Conservation (phyloP, 2,797 vertebrate genomes). For the Saxicola maurus region DNA sequence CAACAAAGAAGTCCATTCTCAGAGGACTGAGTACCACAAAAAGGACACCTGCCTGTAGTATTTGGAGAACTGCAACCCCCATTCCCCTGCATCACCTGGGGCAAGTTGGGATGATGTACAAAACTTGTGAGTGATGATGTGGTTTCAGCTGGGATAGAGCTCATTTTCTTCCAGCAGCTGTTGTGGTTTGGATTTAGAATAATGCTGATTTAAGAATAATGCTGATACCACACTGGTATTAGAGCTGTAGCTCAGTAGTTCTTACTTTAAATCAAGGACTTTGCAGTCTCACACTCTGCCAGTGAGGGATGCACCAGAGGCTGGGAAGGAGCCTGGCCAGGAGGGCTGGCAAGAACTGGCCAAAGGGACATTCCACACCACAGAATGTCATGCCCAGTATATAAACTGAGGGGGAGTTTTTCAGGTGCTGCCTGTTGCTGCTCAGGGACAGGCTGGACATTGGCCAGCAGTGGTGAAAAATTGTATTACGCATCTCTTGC, state of each 20-base stretch:
- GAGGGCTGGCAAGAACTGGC: neutral
- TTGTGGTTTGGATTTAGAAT: neutral
- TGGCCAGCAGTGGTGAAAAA: neutral
- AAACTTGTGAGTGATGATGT: neutral
- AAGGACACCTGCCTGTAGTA: neutral
- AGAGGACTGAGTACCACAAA: neutral
- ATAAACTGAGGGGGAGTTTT: neutral
- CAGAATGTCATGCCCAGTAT: neutral
- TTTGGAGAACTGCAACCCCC: neutral
- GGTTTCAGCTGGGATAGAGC: neutral
- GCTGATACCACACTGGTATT: neutral
- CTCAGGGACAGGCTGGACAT: neutral
- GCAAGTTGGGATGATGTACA: accelerated
- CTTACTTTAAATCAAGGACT: neutral
- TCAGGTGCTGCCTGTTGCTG: too few species aligned
- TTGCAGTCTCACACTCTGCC: neutral
- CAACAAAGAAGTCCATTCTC: neutral
- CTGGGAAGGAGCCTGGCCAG: neutral
- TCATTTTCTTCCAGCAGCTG: neutral
- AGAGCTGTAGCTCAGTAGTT: neutral
- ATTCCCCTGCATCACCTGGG: accelerated
- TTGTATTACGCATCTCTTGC: neutral
- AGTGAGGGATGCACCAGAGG: neutral
- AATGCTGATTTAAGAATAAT: neutral
- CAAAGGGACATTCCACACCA: neutral